Percentiles rank a stretch among this genome's conserved stretches.
phyloP scores from a whole-genome alignment of 2,888 invertebrate species.

The Aphodius sticticus region DNA sequence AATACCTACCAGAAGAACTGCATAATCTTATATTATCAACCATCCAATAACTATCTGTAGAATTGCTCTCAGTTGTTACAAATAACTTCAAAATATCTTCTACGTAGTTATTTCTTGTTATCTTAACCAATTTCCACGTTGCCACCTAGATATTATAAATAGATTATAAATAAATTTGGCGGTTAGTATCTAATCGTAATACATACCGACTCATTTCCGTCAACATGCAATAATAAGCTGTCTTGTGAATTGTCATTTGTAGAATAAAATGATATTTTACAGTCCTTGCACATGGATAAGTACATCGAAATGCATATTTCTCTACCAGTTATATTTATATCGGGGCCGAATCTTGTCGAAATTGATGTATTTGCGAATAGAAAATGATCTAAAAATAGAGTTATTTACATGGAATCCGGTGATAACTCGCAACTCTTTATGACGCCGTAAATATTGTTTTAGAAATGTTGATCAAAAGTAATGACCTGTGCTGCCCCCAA shows the following conservation, averaged over 20 bases:
- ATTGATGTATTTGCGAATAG: conserved; percentile 51
- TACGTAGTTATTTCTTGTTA: conserved; percentile 50
- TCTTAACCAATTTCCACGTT: conserved; percentile 51
- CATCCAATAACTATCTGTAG: conserved; percentile 53
- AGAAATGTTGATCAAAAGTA: background rate
- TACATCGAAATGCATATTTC: conserved; percentile 53
- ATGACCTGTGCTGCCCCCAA: too few species aligned
- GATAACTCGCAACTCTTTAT: background rate
- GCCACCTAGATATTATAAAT: background rate
- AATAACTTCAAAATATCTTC: conserved; percentile 51
- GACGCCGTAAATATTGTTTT: conserved; percentile 13
- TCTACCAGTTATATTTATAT: conserved; percentile 46
- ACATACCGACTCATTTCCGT: conserved; percentile 35
- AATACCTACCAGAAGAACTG: conserved; percentile 52
- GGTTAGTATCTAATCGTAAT: background rate
- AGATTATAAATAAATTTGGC: conserved; percentile 28
- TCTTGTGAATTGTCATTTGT: conserved; percentile 41
- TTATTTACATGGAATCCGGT: background rate
- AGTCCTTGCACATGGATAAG: conserved; percentile 51
- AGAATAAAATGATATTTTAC: conserved; percentile 50
- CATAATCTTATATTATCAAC: conserved; percentile 55
- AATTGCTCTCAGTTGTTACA: conserved; percentile 51
- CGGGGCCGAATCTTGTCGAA: conserved; percentile 52
- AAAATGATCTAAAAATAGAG: conserved; percentile 51
- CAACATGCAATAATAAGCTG: conserved; percentile 34